Base-by-base conservation (phyloP, 2,888 invertebrate genomes). In the Anticlea derivata region DNA sequence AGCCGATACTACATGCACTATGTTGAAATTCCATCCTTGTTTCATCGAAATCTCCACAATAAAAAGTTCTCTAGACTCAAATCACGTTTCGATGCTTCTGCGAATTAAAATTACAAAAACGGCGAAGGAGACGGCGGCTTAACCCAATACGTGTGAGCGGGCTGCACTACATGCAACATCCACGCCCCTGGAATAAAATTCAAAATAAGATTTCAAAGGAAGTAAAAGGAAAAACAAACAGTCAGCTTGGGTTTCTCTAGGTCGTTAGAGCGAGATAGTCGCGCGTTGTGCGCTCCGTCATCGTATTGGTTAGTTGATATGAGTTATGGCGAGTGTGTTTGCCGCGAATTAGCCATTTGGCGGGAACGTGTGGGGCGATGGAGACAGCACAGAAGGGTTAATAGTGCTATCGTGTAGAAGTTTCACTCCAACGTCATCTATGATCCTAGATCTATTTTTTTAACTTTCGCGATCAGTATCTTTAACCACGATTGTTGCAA, bases 141-240 rank as follows among this genome's bases (percentile, higher is more conserved):
- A 65, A 67, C 62, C 41, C 70, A 62, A 68, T 68, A 72, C 65
- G 85, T 76, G 77, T 68, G 83, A 87, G 91, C 73, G 81, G 77
- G 91, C 86, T 83, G 83, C 85, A 86, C 79, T 86, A 83, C 90
- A 90, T 92, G 91, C 92, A 92, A 91, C 91, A 88, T 89, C 84
- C 88, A 86, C 91, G 91, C 91, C 91, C 91, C 89, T 84, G 79
- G 83, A 86, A 86, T 87, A 87, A 87, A 88, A 85, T 86, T 87
- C 84, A 85, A 88, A 90, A 89, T 88, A 89, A 89, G 87, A 88
- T 86, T 89, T 87, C 84, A 83, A 87, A 86, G 81, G 82, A 84
- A 80, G 80, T 79, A 87, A 86, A 89, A 86, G 81, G 85, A 86
- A 86, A 86, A 88, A 86, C 83, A 86, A 86, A 86, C 82, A 81